A percentile compares a stretch with the other conserved stretches of the same genome.
Conservation (phyloP, 2,888 invertebrate species). For the Euplexia lucipara region DNA sequence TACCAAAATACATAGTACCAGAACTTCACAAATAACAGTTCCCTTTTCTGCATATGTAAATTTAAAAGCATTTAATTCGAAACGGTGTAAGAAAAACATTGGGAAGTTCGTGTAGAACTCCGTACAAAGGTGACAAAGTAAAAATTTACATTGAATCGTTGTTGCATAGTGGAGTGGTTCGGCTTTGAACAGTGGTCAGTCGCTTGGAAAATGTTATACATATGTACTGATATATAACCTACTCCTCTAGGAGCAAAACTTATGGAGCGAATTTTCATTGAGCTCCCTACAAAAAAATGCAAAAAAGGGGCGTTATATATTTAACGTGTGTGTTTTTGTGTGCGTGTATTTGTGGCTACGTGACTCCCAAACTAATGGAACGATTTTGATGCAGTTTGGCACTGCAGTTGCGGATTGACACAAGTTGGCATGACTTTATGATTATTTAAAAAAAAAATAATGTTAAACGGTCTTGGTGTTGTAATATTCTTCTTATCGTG, state of each 20-base stretch:
- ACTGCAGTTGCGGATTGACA: too few species aligned
- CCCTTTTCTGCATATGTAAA: constrained; percentile 50
- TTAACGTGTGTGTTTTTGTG: too few species aligned
- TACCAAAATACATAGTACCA: constrained; percentile 10
- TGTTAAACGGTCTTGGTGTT: too few species aligned
- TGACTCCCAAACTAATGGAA: too few species aligned
- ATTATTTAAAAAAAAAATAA: too few species aligned
- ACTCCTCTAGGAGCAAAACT: background rate
- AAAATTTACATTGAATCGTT: constrained; percentile 66
- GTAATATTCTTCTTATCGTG: too few species aligned
- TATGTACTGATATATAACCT: constrained; percentile 54
- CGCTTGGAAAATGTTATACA: constrained; percentile 74
- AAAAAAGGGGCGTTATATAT: too few species aligned
- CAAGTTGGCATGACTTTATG: too few species aligned
- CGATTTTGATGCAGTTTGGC: too few species aligned
- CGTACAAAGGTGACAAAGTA: constrained; percentile 63
- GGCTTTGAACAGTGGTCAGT: constrained; percentile 74
- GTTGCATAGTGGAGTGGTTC: constrained; percentile 57
- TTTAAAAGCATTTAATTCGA: constrained; percentile 53
- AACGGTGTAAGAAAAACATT: constrained; percentile 60
- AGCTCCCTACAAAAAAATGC: background rate
- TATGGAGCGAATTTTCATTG: constrained; percentile 4
- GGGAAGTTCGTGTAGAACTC: constrained; percentile 34
- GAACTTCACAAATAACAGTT: constrained; percentile 33
- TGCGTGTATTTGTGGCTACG: too few species aligned